Percentiles rank a stretch among this genome's conserved stretches.
Evolutionary conservation across 2,797 vertebrate species (phyloP).

Genomic region (Mallotus villosus): DNA sequence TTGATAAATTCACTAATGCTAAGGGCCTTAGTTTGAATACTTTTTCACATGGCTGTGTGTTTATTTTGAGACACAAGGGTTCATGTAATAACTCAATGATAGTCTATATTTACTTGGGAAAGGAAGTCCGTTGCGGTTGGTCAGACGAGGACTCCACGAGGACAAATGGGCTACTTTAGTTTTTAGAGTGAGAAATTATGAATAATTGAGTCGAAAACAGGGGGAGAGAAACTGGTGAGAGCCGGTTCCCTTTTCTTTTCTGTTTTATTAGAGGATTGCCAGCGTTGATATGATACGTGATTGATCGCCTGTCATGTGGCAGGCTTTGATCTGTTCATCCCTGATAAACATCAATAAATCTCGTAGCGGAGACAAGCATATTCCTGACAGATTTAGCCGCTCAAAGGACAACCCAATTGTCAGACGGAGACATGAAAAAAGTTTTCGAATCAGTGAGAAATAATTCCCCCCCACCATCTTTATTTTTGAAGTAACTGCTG

Average conservation of each 20-base stretch:
- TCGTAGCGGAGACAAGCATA: conserved; percentile 92
- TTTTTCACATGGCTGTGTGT: not conserved
- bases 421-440: conserved; percentile 77
- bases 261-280: conserved; percentile 98
- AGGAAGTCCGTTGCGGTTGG: conserved; percentile 59
- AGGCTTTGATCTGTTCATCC: conserved; percentile 99
- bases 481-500: conserved; percentile 24
- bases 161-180: conserved; percentile 68
- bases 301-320: conserved; percentile 98
- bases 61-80: not conserved
- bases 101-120: conserved; percentile 31
- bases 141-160: conserved; percentile 63
- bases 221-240: conserved; percentile 78
- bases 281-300: conserved; percentile 98
- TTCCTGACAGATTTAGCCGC: conserved; percentile 84
- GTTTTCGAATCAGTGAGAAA: conserved; percentile 72
- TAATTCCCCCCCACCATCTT: conserved; percentile 48
- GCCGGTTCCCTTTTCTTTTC: conserved; percentile 87
- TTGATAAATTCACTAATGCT: not conserved
- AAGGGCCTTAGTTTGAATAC: not conserved
- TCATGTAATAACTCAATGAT: not conserved
- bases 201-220: conserved; percentile 65
- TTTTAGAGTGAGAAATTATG: conserved; percentile 74
- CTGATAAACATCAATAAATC: conserved; percentile 99
- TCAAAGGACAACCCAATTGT: conserved; percentile 81